Evolutionary conservation across 2,888 invertebrate genomes (phyloP).

Genomic region (Hyposoter dolosus): DNA sequence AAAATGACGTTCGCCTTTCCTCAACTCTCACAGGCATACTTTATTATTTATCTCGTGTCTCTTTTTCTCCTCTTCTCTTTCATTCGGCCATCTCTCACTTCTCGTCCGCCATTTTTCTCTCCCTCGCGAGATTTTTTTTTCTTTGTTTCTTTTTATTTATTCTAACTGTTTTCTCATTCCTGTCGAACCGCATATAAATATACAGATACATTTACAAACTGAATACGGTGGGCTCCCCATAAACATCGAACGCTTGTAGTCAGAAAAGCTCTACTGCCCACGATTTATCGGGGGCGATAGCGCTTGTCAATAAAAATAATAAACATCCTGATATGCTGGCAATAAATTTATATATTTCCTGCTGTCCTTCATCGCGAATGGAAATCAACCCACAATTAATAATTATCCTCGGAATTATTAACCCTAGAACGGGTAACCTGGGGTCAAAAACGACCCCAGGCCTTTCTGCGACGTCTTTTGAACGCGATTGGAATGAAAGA

Average conservation of each 20-base stretch:
- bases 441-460: too few relatives aligned
- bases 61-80: slow-evolving; percentile 26
- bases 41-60: slow-evolving; percentile 33
- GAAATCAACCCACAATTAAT: neutral
- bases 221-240: neutral
- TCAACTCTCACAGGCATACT: slow-evolving; percentile 31
- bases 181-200: slow-evolving; percentile 29
- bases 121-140: neutral
- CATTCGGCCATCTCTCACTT: slow-evolving; percentile 41
- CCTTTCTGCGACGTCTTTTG: too few relatives aligned
- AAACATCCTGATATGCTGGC: neutral
- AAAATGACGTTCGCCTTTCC: slow-evolving; percentile 48
- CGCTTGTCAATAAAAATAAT: neutral
- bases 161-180: slow-evolving; percentile 29
- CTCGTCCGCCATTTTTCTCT: slow-evolving; percentile 35
- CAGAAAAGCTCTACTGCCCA: neutral
- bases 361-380: neutral
- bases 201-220: neutral
- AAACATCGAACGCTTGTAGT: neutral
- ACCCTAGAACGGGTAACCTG: too few relatives aligned
- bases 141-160: slow-evolving; percentile 28
- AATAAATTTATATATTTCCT: neutral
- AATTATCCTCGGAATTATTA: neutral
- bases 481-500: too few relatives aligned
- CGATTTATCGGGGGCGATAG: neutral